A percentile compares a stretch with the other conserved stretches of the same genome.
These are phyloP conservation scores for Yponomeuta evonymella DNA, from an alignment of 2,888 invertebrate species.

Conservation along the genomic window DNA sequence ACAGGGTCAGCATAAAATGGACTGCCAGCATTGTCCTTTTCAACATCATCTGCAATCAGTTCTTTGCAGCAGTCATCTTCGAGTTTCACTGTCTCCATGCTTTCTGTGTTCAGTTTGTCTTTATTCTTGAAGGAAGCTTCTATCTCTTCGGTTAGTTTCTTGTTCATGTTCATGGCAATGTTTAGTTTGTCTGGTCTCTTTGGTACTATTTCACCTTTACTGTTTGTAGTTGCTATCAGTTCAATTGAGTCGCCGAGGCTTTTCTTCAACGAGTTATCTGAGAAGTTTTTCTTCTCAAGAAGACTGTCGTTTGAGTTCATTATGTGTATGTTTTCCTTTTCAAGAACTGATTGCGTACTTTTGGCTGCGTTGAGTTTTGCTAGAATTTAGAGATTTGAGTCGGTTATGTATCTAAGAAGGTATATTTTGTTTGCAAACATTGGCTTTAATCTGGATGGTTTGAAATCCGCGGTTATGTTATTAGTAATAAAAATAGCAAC, in stretches of 20 bases:
- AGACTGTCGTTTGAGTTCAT: conserved; percentile 61
- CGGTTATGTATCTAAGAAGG: too few relatives aligned
- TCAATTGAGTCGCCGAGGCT: conserved; percentile 59
- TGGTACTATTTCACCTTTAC: conserved; percentile 64
- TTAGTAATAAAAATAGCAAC: too few relatives aligned
- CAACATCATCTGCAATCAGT: conserved; percentile 48
- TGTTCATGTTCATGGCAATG: conserved; percentile 66
- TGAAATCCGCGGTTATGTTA: too few relatives aligned
- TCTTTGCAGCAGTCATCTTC: conserved; percentile 55
- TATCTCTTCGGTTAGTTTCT: conserved; percentile 68
- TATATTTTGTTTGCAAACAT: too few relatives aligned
- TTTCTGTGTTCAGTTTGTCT: conserved; percentile 59
- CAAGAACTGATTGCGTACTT: conserved; percentile 64
- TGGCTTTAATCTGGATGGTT: too few relatives aligned
- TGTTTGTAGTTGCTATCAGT: conserved; percentile 68
- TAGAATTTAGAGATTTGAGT: conserved; percentile 31
- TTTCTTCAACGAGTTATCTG: conserved; percentile 56
- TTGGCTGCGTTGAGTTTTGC: conserved; percentile 64
- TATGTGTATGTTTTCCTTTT: conserved; percentile 64
- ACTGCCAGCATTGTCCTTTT: conserved; percentile 83
- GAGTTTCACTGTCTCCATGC: conserved; percentile 69
- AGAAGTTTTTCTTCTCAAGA: conserved; percentile 58
- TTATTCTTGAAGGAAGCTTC: conserved; percentile 57
- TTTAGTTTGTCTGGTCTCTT: conserved; percentile 71
- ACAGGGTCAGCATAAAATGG: conserved; percentile 94